A percentile compares a stretch with the other conserved stretches of the same genome.
Evolutionary conservation across 2,888 invertebrate species (phyloP).

Genomic region (Sialis fuliginosa): DNA sequence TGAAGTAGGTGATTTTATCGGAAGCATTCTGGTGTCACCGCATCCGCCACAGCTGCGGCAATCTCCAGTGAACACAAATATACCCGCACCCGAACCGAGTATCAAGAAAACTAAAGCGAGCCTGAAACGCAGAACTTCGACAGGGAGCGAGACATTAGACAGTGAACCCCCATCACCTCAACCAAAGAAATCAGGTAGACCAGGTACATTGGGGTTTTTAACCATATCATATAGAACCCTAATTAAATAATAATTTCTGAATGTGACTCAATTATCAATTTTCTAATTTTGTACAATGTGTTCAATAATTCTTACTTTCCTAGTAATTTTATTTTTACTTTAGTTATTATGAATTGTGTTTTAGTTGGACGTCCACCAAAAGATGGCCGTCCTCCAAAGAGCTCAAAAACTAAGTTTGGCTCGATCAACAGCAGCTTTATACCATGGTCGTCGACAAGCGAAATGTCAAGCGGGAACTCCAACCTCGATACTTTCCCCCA

Average conservation of each 20-base stretch:
- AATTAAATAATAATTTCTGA: no score
- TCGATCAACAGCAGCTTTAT: no score
- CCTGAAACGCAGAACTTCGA: slow-evolving; percentile 32
- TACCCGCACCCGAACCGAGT: slow-evolving; percentile 13
- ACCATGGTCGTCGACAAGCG: no score
- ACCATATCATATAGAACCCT: no score
- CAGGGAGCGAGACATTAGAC: slow-evolving; percentile 25
- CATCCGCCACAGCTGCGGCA: slow-evolving; percentile 35
- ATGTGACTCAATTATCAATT: slow-evolving; percentile 2
- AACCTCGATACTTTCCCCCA: no score
- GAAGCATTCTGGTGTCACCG: slow-evolving; percentile 34
- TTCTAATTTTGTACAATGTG: slow-evolving; percentile 7
- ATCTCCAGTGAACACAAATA: slow-evolving; percentile 18
- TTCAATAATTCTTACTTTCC: slow-evolving; percentile 6
- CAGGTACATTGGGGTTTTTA: slow-evolving; percentile 13
- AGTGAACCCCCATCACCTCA: slow-evolving; percentile 31
- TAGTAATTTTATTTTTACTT: neutral
- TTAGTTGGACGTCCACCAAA: slow-evolving; percentile 31
- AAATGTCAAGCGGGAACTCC: no score
- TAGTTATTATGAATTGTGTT: slow-evolving; percentile 7
- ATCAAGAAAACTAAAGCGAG: slow-evolving; percentile 18
- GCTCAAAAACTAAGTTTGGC: no score
- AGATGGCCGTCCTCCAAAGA: slow-evolving; percentile 10
- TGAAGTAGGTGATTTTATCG: slow-evolving; percentile 46
- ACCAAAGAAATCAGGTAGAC: slow-evolving; percentile 23